Percentiles rank a stretch among this genome's conserved stretches.
Conservation (phyloP, 2,888 invertebrate genomes). For the Leucoma salicis region DNA sequence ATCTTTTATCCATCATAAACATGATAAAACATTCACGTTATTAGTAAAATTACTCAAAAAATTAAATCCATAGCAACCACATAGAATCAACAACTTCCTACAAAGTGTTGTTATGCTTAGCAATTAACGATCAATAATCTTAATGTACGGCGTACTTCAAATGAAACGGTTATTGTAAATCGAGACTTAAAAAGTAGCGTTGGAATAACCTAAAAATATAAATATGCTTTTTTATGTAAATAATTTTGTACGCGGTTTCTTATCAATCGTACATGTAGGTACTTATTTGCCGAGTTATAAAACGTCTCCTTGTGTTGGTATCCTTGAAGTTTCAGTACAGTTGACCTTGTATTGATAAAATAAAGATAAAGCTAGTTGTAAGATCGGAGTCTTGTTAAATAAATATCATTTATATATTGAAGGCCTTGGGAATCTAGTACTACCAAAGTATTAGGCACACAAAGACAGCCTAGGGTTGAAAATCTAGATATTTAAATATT, state of each 20-base stretch:
- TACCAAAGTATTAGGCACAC: too few species aligned
- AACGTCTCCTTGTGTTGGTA: slow-evolving; percentile 7
- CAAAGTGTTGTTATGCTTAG: background rate
- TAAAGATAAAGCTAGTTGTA: slow-evolving; percentile 2
- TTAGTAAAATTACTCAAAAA: background rate
- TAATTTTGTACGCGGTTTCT: slow-evolving; percentile 4
- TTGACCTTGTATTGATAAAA: slow-evolving; percentile 30
- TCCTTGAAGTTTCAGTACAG: slow-evolving; percentile 8
- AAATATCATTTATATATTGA: slow-evolving; percentile 2
- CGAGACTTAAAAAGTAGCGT: slow-evolving; percentile 10
- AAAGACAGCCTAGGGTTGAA: too few species aligned
- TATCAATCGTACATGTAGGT: slow-evolving; percentile 9
- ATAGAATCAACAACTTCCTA: too few species aligned
- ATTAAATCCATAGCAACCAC: background rate
- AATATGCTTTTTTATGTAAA: slow-evolving; percentile 10
- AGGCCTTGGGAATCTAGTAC: background rate
- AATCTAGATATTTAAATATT: too few species aligned
- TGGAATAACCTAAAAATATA: slow-evolving; percentile 6
- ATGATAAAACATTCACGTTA: too few species aligned
- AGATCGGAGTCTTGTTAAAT: slow-evolving; percentile 4
- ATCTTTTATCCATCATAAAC: too few species aligned
- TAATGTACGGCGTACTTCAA: slow-evolving; percentile 27
- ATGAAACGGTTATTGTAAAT: slow-evolving; percentile 24
- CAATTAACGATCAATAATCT: slow-evolving; percentile 11
- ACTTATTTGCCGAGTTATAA: slow-evolving; percentile 5